Evolutionary conservation across 2,113 vertebrate genomes (phyloP).

Genomic region (Cairina moschata): DNA sequence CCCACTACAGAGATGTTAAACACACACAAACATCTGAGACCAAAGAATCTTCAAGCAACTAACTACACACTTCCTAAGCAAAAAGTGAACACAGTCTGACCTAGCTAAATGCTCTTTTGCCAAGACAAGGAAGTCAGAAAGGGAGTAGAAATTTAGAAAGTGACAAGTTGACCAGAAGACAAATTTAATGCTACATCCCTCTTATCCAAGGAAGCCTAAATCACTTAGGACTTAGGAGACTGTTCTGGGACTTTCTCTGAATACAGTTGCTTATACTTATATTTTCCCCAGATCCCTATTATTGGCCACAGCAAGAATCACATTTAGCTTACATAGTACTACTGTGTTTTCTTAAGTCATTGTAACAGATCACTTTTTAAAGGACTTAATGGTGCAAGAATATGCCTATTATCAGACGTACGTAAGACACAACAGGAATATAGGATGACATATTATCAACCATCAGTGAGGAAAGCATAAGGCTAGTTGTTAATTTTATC

Average conservation of each 20-base stretch:
- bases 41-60: neutral
- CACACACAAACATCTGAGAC: neutral
- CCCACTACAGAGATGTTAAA: neutral
- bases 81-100: neutral
- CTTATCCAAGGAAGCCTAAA: neutral
- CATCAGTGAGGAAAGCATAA: neutral
- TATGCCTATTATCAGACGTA: neutral
- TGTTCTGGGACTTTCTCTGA: neutral
- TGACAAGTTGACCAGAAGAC: neutral
- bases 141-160: neutral
- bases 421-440: neutral
- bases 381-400: neutral
- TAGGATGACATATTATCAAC: neutral
- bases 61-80: neutral
- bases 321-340: neutral
- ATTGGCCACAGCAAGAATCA: neutral
- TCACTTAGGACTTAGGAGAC: neutral
- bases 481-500: neutral
- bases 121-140: neutral
- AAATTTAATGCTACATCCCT: neutral
- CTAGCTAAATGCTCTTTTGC: neutral
- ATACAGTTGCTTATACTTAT: neutral
- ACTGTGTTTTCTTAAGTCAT: neutral
- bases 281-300: neutral
- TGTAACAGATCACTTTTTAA: neutral